phyloP scores from a whole-genome alignment of 92 coral and sea anemone species.

The Ricordea florida region DNA sequence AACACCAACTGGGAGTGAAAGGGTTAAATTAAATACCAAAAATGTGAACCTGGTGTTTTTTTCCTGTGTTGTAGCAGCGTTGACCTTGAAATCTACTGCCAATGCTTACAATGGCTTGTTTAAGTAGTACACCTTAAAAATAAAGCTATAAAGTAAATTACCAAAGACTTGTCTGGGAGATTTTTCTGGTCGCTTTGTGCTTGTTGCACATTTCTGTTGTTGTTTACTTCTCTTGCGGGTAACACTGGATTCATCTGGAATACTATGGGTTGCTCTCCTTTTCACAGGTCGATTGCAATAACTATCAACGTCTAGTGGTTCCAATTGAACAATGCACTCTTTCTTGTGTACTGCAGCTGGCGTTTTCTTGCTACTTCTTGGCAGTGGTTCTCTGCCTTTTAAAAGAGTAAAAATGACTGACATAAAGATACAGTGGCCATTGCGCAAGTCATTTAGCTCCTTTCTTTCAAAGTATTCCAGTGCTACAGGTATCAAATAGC shows the following conservation, averaged over 20 bases:
- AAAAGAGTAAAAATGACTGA: no score
- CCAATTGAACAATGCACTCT: neutral
- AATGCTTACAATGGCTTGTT: no score
- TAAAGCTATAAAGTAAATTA: neutral
- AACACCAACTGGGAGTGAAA: no score
- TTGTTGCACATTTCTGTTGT: neutral
- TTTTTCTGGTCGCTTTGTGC: neutral
- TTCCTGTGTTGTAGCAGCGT: no score
- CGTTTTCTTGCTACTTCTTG: neutral
- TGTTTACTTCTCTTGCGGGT: slow-evolving; percentile 63
- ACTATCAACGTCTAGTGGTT: slow-evolving; percentile 11
- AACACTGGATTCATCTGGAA: slow-evolving; percentile 77
- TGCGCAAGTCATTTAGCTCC: no score
- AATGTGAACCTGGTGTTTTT: no score
- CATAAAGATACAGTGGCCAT: no score
- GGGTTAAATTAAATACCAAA: no score
- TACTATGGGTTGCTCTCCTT: slow-evolving; percentile 88
- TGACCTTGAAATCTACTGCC: no score
- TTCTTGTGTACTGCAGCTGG: neutral
- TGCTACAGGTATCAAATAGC: no score
- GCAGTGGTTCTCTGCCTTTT: no score
- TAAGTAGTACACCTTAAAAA: neutral
- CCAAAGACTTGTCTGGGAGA: slow-evolving; percentile 59
- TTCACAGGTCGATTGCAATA: slow-evolving; percentile 39
- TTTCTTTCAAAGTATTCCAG: no score